phyloP scores from a whole-genome alignment of 2,797 vertebrate genomes.

The Clarias platycephalus region DNA sequence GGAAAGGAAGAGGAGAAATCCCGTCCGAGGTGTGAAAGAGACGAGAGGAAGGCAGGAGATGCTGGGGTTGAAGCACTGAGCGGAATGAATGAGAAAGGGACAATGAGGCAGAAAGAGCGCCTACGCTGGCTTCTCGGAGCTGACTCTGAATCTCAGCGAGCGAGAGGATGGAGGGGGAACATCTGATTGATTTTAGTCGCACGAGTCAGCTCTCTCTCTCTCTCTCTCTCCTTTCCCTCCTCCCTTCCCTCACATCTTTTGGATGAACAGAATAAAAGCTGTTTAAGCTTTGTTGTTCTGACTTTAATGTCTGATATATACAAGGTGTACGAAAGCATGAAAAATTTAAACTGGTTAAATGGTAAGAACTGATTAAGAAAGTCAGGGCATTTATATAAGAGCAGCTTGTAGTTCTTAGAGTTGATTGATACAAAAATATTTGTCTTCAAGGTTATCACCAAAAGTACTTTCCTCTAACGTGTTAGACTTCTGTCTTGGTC shows the following conservation, averaged over 20 bases:
- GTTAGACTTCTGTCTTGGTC: not conserved
- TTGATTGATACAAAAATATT: not conserved
- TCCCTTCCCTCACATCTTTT: not conserved
- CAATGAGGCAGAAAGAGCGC: slow-evolving; percentile 56
- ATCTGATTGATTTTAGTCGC: slow-evolving; percentile 58
- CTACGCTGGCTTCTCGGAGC: slow-evolving; percentile 51
- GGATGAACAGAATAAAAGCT: slow-evolving; percentile 45
- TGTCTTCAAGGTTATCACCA: not conserved
- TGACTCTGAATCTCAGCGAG: slow-evolving; percentile 53
- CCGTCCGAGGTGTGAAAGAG: slow-evolving; percentile 42
- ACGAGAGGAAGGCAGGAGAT: slow-evolving; percentile 48
- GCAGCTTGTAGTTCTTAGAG: not conserved
- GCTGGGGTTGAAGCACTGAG: slow-evolving; percentile 65
- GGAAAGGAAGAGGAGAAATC: slow-evolving; percentile 52
- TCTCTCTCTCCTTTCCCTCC: not conserved
- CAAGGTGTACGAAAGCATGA: not conserved
- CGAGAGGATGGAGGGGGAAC: slow-evolving; percentile 50
- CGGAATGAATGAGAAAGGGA: slow-evolving; percentile 55
- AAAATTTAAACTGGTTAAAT: not conserved
- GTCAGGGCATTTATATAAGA: not conserved
- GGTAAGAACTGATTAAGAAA: not conserved
- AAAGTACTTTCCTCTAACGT: not conserved
- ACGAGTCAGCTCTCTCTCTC: slow-evolving; percentile 56
- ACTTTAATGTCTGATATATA: not conserved
- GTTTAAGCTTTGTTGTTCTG: not conserved